Conservation (phyloP, 2,797 vertebrate species). For the Lacerta agilis region DNA sequence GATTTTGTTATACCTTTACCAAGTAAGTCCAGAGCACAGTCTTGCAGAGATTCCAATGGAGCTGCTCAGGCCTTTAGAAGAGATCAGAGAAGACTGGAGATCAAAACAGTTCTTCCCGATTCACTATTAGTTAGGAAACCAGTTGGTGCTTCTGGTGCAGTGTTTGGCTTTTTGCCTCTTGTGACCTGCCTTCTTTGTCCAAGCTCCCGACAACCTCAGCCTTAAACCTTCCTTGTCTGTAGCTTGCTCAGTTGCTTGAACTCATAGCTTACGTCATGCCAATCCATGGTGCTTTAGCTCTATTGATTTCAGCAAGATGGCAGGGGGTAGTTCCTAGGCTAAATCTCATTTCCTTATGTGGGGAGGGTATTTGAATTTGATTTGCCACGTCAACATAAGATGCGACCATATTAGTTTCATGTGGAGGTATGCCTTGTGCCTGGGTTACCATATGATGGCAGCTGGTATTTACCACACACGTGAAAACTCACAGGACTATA, state of each 20-base stretch:
- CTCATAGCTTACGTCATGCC: not conserved
- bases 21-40: not conserved
- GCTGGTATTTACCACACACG: not conserved
- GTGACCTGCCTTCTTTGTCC: not conserved
- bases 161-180: not conserved
- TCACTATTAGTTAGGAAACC: not conserved
- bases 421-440: not conserved
- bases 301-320: not conserved
- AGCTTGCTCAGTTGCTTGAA: not conserved
- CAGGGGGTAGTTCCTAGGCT: not conserved
- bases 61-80: not conserved
- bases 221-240: not conserved
- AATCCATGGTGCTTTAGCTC: not conserved
- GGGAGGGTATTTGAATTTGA: not conserved
- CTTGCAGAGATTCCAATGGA: not conserved
- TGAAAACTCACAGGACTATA: not conserved
- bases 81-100: not conserved
- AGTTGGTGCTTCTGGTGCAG: not conserved
- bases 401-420: not conserved
- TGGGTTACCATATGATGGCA: not conserved
- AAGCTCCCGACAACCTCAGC: not conserved
- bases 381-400: not conserved
- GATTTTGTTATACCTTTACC: not conserved
- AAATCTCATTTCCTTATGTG: not conserved
- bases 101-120: not conserved